Base-by-base conservation (phyloP, 1,140 invertebrate genomes). In the Bombus sibiricus region DNA sequence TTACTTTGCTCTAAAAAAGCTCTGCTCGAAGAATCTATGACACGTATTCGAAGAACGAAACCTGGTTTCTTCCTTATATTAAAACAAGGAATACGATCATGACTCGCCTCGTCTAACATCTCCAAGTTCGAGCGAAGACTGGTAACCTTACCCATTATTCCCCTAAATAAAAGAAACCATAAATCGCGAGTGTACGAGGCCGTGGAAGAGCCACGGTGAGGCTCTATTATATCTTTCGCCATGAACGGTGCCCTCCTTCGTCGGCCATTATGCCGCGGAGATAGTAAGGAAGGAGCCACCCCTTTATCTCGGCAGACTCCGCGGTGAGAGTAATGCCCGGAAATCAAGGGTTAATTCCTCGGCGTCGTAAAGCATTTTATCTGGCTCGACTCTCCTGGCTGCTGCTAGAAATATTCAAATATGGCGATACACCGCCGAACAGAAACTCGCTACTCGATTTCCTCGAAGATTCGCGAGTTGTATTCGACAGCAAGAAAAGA, bases 331-430 rank as follows among this genome's bases (percentile, higher is more conserved):
- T 94, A 94, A 95, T 94, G 93, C 90, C 83, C 92, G 93, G 93
- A 94, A 94, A 95, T 94, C 93, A 95, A 94, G 94, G 94, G 93
- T 95, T 95, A 95, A 95, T 94, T 95, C 91, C 87, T 87, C 68
- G 68, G 75, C 89, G 88, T 85, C 89, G 90, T 93, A 92, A 95
- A 94, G 91, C 91, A 93, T 94, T 93, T 95, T 95, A 95, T 94
- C 94, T 94, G 81, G 41, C 83, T 83, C 86, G 53, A 32, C 3
- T 72, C 69, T 84, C 64, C n/a, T 34, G 59, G 28, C 34, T 59
- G 69, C 64, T 62, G 69, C 59, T 34, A 22, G 85, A 83, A 86
- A 90, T 91, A 85, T 89, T 91, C 82, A 91, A 91, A 91, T 91
- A 91, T 91, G 84, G 88, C 81, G 80, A 90, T 91, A 89, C 69